Base-by-base conservation (phyloP, 2,888 invertebrate genomes). In the Spatulosminthurus flaviceps region DNA sequence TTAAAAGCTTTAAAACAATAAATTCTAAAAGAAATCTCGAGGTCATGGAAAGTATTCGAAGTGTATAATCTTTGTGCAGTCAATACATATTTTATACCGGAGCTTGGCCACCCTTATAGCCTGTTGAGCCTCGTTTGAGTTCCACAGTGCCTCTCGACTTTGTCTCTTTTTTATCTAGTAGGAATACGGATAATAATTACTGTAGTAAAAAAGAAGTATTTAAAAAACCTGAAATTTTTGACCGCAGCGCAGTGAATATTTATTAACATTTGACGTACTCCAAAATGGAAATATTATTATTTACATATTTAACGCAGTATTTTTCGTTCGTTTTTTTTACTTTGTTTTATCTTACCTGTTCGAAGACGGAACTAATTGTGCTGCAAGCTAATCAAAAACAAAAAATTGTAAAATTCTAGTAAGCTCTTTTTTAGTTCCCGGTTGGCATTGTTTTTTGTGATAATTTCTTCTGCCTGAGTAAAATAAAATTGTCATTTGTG, bases 361-460 rank as follows among this genome's bases (percentile, higher is more conserved):
- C 11, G 21, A 9, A 22, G 24, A 24, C 64, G 2, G 64, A 22
- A 19, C 2, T 4, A 51, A 19, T 41, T 41, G 4, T 2, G 51
- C 19, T 51, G 51, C 16, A 51, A 9, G 34, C 34, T 34, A 34
- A 34, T 34, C 34, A n/a, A n/a, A n/a, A n/a, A n/a, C n/a, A n/a
- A n/a, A n/a, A n/a, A n/a, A n/a, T n/a, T n/a, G n/a, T n/a, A n/a
- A n/a, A n/a, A n/a, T n/a, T n/a, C n/a, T n/a, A n/a, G n/a, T 34
- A 7, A 34, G 9, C 16, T 51, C 51, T 51, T 51, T 51, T 51
- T 51, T 51, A 64, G 64, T 64, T 24, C 64, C 64, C 64, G 64
- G 64, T 64, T 64, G 64, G 64, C 24, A n/a, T 22, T 51, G 34
- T 51, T 51, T 64, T 64, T 64, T 64, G 64, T 64, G 64, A 64